Evolutionary conservation across 2,888 invertebrate species (phyloP).

Genomic region (Latrodectus hesperus): DNA sequence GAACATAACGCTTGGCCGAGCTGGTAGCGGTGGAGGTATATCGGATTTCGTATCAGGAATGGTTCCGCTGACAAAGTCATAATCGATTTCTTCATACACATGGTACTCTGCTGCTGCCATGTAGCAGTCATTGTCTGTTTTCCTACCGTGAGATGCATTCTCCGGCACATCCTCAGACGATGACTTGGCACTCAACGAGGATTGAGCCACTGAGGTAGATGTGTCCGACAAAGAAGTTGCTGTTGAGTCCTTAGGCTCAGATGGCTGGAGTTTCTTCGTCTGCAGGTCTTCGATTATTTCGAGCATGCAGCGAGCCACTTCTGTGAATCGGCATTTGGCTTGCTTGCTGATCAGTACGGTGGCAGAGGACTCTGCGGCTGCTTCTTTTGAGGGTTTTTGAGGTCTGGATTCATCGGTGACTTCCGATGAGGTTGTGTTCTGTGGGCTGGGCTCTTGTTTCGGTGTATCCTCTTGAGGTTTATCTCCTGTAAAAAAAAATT

Average conservation of each 20-base stretch:
- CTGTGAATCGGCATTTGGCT: slow-evolving; percentile 72
- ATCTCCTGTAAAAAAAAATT: slow-evolving; percentile 41
- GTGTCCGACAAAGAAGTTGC: slow-evolving; percentile 24
- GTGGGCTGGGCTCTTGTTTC: slow-evolving; percentile 2
- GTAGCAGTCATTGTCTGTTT: slow-evolving; percentile 18
- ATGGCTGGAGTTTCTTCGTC: slow-evolving; percentile 52
- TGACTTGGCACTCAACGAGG: slow-evolving; percentile 22
- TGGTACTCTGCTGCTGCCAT: slow-evolving; percentile 72
- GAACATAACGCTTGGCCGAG: slow-evolving; percentile 69
- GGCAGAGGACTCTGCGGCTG: not conserved
- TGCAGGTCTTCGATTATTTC: slow-evolving; percentile 74
- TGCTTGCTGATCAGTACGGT: slow-evolving; percentile 60
- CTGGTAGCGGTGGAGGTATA: slow-evolving; percentile 72
- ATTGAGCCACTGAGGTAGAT: slow-evolving; percentile 58
- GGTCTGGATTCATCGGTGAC: not conserved
- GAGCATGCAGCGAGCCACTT: slow-evolving; percentile 74
- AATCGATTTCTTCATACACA: slow-evolving; percentile 74
- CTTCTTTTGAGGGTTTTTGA: not conserved
- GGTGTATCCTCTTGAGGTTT: slow-evolving; percentile 26
- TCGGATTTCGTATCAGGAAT: slow-evolving; percentile 12
- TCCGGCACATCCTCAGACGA: not conserved
- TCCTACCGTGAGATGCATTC: not conserved
- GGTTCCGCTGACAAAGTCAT: slow-evolving; percentile 70
- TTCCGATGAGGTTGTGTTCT: not conserved
- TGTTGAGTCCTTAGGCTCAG: slow-evolving; percentile 38